Evolutionary conservation across 2,888 invertebrate species (phyloP).

Genomic region (Ormyrus thymus): DNA sequence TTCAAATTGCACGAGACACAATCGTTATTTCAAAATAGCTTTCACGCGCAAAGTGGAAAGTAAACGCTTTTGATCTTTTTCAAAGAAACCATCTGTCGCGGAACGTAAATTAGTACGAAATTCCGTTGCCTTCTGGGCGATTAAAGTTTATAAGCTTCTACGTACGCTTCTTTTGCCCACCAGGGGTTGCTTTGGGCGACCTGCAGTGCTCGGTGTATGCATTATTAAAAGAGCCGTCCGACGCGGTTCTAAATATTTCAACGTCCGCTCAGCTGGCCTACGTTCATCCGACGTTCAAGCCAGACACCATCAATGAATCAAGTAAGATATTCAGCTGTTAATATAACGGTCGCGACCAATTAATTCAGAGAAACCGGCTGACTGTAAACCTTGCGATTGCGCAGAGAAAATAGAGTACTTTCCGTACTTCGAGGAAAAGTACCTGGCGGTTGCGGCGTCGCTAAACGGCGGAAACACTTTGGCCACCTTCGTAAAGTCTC

Average conservation of each 20-base stretch:
- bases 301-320: slow-evolving; percentile 71
- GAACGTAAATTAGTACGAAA: too few relatives aligned
- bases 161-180: too few relatives aligned
- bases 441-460: slow-evolving; percentile 89
- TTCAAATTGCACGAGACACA: too few relatives aligned
- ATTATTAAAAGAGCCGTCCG: slow-evolving; percentile 80
- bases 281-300: slow-evolving; percentile 78
- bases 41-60: too few relatives aligned
- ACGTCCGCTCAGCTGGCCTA: slow-evolving; percentile 91
- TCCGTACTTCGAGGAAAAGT: slow-evolving; percentile 85
- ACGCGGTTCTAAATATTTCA: slow-evolving; percentile 88
- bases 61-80: too few relatives aligned
- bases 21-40: too few relatives aligned
- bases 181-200: slow-evolving; percentile 86
- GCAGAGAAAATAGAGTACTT: slow-evolving; percentile 79
- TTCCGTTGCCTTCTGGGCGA: too few relatives aligned
- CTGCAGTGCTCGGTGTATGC: slow-evolving; percentile 90
- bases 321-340: slow-evolving; percentile 53
- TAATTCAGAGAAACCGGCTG: not conserved
- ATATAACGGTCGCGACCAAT: not conserved
- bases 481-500: slow-evolving; percentile 86
- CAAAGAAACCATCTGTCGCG: too few relatives aligned
- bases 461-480: slow-evolving; percentile 89
- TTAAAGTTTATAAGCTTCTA: too few relatives aligned
- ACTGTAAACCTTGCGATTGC: not conserved